phyloP scores from a whole-genome alignment of 2,113 vertebrate species.

The Siniperca knerii region DNA sequence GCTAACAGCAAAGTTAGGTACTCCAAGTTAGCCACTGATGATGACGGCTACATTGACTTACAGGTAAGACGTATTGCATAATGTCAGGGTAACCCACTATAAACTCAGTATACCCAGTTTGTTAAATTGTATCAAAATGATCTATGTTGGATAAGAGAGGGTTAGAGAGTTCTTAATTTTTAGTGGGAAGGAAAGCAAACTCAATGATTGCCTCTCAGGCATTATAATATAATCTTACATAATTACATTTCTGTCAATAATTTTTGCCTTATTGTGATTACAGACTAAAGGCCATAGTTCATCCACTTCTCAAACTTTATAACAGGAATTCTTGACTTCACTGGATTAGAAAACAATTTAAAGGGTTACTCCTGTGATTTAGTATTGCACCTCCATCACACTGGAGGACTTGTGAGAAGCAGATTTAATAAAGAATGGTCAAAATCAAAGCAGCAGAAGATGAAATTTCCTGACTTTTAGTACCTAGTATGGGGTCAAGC shows the following conservation, averaged over 20 bases:
- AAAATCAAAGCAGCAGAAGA: neutral
- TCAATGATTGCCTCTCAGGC: neutral
- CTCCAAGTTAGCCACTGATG: slow-evolving; percentile 91
- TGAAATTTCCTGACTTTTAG: neutral
- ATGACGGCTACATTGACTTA: slow-evolving; percentile 97
- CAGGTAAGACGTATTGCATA: slow-evolving; percentile 85
- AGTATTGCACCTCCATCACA: neutral
- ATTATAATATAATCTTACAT: neutral
- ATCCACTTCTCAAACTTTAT: neutral
- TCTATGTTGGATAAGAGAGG: neutral
- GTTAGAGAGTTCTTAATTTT: neutral
- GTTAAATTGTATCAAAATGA: neutral
- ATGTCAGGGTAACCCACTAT: neutral
- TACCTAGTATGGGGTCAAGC: neutral
- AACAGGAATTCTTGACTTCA: neutral
- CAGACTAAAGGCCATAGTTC: neutral
- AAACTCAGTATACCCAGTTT: no score
- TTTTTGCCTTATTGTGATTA: neutral
- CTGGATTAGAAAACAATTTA: neutral
- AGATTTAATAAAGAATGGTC: neutral
- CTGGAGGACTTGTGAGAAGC: neutral
- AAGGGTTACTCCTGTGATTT: neutral
- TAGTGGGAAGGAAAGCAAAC: neutral
- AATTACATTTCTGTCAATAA: neutral
- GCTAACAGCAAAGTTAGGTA: slow-evolving; percentile 92